Conservation (phyloP, 2,113 vertebrate species). For the Elgaria multicarinata region DNA sequence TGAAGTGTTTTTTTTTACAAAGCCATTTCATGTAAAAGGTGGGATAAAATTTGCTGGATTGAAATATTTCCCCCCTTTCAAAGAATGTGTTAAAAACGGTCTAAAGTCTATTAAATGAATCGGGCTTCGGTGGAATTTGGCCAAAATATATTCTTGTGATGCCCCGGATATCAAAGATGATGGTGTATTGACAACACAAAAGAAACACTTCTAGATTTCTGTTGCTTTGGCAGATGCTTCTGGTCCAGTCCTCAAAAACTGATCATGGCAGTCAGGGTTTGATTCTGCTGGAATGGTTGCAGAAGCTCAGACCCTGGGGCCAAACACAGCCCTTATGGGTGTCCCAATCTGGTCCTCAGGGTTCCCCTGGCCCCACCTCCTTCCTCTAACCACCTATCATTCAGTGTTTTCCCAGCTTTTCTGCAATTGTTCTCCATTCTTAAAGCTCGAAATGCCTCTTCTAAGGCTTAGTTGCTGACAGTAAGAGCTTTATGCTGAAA, state of each 20-base stretch:
- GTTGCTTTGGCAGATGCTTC: not conserved
- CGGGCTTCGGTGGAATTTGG: not conserved
- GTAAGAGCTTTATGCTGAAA: no score
- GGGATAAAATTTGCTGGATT: not conserved
- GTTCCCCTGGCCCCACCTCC: no score
- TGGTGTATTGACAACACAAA: not conserved
- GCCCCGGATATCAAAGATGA: not conserved
- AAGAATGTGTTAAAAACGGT: not conserved
- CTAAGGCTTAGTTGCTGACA: no score
- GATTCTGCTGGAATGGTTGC: not conserved
- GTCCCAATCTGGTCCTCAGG: no score
- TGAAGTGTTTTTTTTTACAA: slow-evolving; percentile 27
- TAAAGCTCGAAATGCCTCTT: no score
- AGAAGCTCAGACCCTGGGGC: no score
- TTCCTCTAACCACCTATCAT: no score
- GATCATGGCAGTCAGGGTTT: not conserved
- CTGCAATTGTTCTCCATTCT: no score
- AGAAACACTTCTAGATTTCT: not conserved
- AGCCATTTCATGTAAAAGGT: not conserved
- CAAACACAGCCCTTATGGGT: no score
- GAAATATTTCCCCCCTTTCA: not conserved
- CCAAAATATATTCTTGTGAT: not conserved
- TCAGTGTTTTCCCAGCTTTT: no score
- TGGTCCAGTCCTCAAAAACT: not conserved
- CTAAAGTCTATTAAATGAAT: not conserved